Evolutionary conservation across 35 echinoderm and acorn worm species (phyloP).

Genomic region (Apostichopus japonicus): DNA sequence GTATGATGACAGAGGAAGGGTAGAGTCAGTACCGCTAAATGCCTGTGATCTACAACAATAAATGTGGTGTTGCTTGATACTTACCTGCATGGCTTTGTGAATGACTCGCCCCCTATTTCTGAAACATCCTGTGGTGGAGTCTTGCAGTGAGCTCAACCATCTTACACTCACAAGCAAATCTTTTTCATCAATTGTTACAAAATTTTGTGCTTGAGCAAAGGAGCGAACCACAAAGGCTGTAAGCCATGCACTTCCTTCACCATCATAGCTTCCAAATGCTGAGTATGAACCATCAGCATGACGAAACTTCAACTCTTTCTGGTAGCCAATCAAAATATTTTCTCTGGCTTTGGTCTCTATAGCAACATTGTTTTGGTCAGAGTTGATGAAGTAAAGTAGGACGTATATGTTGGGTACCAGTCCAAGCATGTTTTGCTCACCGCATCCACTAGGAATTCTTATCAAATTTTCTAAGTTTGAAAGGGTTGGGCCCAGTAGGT

Average conservation of each 20-base stretch:
- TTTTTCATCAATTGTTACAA: constrained; percentile 32
- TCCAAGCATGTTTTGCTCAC: constrained; percentile 84
- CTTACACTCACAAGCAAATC: constrained; percentile 51
- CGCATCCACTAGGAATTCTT: constrained; percentile 71
- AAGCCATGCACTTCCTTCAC: constrained; percentile 66
- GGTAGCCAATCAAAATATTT: constrained; percentile 63
- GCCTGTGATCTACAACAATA: background rate
- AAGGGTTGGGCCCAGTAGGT: constrained; percentile 72
- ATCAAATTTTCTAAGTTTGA: constrained; percentile 68
- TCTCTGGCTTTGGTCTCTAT: constrained; percentile 35
- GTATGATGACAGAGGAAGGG: too few species aligned
- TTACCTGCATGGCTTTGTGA: constrained; percentile 68
- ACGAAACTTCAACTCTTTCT: constrained; percentile 67
- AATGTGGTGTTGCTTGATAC: too few species aligned
- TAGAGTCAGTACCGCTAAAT: too few species aligned
- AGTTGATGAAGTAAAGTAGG: constrained; percentile 69
- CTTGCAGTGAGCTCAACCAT: constrained; percentile 38
- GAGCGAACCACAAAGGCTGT: constrained; percentile 68
- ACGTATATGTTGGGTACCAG: constrained; percentile 76
- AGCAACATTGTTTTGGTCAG: constrained; percentile 44
- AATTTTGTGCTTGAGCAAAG: constrained; percentile 48
- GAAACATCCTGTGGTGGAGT: constrained; percentile 44
- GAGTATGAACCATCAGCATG: constrained; percentile 65
- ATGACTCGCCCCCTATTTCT: constrained; percentile 54
- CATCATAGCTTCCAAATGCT: constrained; percentile 63